These are phyloP conservation scores for Andrena bicolor DNA, from an alignment of 2,888 invertebrate species.

Conservation along the genomic window DNA sequence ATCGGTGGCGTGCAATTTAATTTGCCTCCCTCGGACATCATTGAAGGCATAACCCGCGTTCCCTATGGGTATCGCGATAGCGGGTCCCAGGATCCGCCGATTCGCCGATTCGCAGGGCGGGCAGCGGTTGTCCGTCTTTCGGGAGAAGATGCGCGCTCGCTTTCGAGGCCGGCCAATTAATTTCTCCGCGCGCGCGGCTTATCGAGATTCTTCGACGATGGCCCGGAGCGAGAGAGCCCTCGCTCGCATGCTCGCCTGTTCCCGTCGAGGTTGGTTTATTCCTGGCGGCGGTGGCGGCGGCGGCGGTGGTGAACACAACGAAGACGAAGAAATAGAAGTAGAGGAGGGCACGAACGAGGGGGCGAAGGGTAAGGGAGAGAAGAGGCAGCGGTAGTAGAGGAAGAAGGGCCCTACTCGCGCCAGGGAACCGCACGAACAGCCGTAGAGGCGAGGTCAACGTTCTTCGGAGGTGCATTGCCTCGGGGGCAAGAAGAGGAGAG, in stretches of 20 bases:
- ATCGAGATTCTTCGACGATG: conserved; percentile 80
- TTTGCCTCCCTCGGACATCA: conserved; percentile 12
- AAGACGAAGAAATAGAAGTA: conserved; percentile 63
- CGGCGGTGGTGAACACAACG: conserved; percentile 60
- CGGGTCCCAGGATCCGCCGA: conserved; percentile 5
- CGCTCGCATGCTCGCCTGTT: conserved; percentile 36
- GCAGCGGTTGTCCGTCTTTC: conserved; percentile 38
- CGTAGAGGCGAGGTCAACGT: conserved; percentile 79
- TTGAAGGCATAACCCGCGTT: neutral
- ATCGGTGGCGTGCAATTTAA: conserved; percentile 38
- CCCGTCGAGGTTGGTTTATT: conserved; percentile 76
- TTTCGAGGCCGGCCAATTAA: conserved; percentile 78
- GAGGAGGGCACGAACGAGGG: conserved; percentile 44
- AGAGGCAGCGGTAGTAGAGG: conserved; percentile 28
- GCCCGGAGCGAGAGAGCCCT: conserved; percentile 70
- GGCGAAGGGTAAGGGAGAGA: conserved; percentile 13
- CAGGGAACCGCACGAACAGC: conserved; percentile 64
- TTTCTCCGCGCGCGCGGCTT: conserved; percentile 77
- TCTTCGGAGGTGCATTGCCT: conserved; percentile 83
- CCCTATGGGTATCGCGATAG: neutral
- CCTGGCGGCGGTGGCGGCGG: conserved; percentile 69
- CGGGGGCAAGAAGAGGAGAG: conserved; percentile 68
- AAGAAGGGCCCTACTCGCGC: conserved; percentile 56
- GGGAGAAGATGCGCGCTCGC: conserved; percentile 47
- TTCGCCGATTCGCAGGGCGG: conserved; percentile 19